Base-by-base conservation (phyloP, 2,888 invertebrate species). In the Pseudococcus jackbeardsleyi region DNA sequence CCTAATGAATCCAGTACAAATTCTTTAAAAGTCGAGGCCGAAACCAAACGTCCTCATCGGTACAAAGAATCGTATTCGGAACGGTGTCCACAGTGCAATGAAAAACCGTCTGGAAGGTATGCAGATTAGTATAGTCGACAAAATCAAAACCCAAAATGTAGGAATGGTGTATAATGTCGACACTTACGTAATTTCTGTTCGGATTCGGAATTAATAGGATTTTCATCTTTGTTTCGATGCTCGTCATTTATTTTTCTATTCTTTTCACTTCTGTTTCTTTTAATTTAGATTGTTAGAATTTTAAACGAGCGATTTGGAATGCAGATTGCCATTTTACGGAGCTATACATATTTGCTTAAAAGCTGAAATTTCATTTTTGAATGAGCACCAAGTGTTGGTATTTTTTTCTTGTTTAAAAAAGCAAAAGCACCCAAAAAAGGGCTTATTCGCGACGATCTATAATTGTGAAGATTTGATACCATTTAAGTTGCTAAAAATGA, bases 61-160 rank as follows among this genome's bases (percentile, higher is more conserved):
- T 79, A 50, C 88, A 82, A 88, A 88, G 82, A 79, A 15, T 50
- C 88, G 54, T 77, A 48, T 54, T 39, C 82, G 22, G 72, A 88
- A 85, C 72, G 77, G 46, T 85, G 85, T 88, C 88, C 85, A 89
- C 89, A 90, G 89, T 90, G 90, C 90, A 90, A 89, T 89, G 90
- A 90, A 89, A 90, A 90, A 90, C 90, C 90, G 88, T 89, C 89
- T 88, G 87, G 89, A 88, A 90, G 90, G 90, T 90, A 90, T 89
- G 90, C 88, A 89, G 89, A 89, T 89, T 88, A 54, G 79, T 82
- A 82, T 82, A 82, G 46, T 82, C 79, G 79, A 46, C 46, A 17
- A 82, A 82, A 15, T 26, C 19, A 11, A 33, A n/a, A 9, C 19
- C 46, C 79, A 0, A 5, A 39, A 9, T 3, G 7, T 46, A 46